Evolutionary conservation across 2,888 invertebrate genomes (phyloP).

Genomic region (Leptinotarsa peninsularis): DNA sequence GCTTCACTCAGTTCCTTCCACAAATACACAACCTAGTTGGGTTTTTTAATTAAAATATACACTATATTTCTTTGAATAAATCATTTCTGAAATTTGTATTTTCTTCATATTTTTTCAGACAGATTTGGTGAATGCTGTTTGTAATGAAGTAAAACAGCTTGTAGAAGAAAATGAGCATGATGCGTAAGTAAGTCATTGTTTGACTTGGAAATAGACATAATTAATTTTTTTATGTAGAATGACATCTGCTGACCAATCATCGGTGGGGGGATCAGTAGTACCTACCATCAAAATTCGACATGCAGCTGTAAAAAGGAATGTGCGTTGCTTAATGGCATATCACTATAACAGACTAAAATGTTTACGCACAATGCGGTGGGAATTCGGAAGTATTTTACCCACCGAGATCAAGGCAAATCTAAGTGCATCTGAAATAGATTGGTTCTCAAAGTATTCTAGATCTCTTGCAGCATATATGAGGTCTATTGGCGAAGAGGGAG

Average conservation of each 20-base stretch:
- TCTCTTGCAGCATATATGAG: constrained; percentile 91
- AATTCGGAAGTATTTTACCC: constrained; percentile 93
- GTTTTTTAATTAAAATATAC: no score
- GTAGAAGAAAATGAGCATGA: constrained; percentile 88
- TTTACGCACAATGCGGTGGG: constrained; percentile 92
- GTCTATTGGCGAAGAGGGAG: constrained; percentile 76
- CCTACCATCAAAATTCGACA: constrained; percentile 87
- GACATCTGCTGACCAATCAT: constrained; percentile 26
- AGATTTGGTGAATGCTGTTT: constrained; percentile 83
- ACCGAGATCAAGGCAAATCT: constrained; percentile 83
- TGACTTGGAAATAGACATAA: background rate
- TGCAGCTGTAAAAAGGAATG: constrained; percentile 87
- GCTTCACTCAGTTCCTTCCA: no score
- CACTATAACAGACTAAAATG: constrained; percentile 84
- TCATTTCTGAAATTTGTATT: background rate
- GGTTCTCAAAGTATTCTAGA: constrained; percentile 91
- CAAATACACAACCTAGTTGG: no score
- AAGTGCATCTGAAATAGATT: constrained; percentile 84
- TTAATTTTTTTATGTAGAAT: constrained; percentile 3
- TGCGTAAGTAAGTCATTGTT: constrained; percentile 76
- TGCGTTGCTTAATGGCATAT: constrained; percentile 88
- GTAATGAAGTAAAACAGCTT: constrained; percentile 87
- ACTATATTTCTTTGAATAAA: no score
- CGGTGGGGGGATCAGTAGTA: constrained; percentile 63
- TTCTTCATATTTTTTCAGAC: constrained; percentile 70